Evolutionary conservation across 2,797 vertebrate species (phyloP), one percentile per base, ranked within the genome.

Genomic region (Chaetodon trifasciatus): DNA sequence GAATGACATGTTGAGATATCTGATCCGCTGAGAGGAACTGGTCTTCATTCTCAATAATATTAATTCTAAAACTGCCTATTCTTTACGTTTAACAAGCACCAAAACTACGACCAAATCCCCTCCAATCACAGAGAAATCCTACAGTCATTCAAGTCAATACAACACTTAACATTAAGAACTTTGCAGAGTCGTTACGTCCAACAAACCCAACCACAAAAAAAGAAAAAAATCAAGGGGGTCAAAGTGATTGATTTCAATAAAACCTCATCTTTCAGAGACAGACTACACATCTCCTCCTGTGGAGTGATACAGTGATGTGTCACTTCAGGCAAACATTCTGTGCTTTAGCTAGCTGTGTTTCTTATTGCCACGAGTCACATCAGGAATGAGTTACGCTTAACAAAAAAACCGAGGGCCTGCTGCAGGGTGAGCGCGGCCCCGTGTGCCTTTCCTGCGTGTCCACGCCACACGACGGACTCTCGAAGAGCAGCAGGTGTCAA

Each of bases 141-240:
- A 86, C 72, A 78, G 71, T 81, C 83, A 91, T 92, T 95, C 91
- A 94, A 95, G 93, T 95, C 84, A 84, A 87, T 63, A 86, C 85
- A 79, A 91, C 78, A 86, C 24, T 86, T 56, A 71, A 81, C 69
- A 82, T 73, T 65, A 69, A 85, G 87, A 75, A 69, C 56, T 72
- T 74, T 79, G 75, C 70, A 75, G 23, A 81, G 74, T 86, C 13
- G 42, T 56, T 69, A 86, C 73, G 76, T 89, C 90, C 71, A 84
- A 86, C 66, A 75, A 74, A 61, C 63, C 74, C 75, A 72, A 71
- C 24, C 17, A 73, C 52, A 56, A 79, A 78, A 63, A 65, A 56
- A 24, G 4, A 13, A 44, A 76, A 70, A 73, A 86, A 73, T 72
- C 55, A 85, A 76, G 74, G 79, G 86, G 71, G 56, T 89, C 77